phyloP scores from a whole-genome alignment of 2,113 vertebrate species.

The Oncorhynchus gorbuscha region DNA sequence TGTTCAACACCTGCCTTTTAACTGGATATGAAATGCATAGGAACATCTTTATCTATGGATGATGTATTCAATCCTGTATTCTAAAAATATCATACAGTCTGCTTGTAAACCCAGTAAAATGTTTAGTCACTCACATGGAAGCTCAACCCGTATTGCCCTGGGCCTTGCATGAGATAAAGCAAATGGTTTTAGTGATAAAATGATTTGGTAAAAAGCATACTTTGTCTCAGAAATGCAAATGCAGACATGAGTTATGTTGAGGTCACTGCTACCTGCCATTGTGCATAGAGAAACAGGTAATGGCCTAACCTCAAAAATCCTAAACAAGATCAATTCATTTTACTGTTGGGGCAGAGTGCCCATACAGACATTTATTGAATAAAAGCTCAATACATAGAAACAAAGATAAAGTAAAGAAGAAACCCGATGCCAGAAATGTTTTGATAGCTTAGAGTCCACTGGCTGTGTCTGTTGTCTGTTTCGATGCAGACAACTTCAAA shows the following conservation, averaged over 20 bases:
- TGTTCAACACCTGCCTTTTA: slow-evolving; percentile 52
- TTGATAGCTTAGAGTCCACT: background rate
- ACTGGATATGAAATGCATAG: no score
- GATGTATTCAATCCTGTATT: no score
- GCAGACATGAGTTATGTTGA: slow-evolving; percentile 31
- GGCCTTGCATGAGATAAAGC: slow-evolving; percentile 18
- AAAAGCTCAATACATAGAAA: slow-evolving; percentile 16
- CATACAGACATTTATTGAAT: slow-evolving; percentile 45
- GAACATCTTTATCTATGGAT: no score
- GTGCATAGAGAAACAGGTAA: slow-evolving; percentile 39
- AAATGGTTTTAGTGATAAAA: slow-evolving; percentile 7
- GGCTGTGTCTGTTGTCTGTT: background rate
- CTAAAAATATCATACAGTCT: no score
- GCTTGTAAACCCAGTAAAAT: background rate
- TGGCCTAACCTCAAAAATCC: background rate
- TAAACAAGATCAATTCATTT: slow-evolving; percentile 47
- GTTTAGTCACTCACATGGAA: background rate
- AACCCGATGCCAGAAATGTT: background rate
- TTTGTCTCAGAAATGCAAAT: slow-evolving; percentile 54
- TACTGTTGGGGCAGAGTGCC: slow-evolving; percentile 35
- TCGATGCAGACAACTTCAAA: no score
- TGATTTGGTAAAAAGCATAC: slow-evolving; percentile 27
- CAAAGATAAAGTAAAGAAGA: background rate
- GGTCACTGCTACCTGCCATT: slow-evolving; percentile 14
- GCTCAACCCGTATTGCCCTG: background rate